Conservation (phyloP, 2,113 vertebrate genomes). For the Isichthys henryi region DNA sequence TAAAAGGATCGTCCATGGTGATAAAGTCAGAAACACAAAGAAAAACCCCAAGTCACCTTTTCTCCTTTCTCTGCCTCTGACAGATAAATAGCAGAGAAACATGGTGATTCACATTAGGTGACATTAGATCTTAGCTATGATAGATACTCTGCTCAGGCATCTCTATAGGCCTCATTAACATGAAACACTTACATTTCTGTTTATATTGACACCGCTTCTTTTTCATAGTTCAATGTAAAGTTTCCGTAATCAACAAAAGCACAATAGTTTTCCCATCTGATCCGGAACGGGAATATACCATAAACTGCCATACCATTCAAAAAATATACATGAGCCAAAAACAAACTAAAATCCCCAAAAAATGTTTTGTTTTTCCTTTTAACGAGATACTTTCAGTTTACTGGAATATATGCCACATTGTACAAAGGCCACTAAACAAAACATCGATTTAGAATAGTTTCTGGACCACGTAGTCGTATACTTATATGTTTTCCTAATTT, state of each 20-base stretch:
- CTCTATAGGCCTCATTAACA: not conserved
- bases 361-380: not conserved
- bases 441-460: not conserved
- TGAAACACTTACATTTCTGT: not conserved
- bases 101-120: not conserved
- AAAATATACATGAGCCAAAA: not conserved
- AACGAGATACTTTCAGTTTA: not conserved
- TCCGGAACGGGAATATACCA: not conserved
- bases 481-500: conserved; percentile 32
- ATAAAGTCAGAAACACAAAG: not conserved
- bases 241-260: not conserved
- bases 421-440: not conserved
- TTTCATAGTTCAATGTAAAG: not conserved
- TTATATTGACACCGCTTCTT: not conserved
- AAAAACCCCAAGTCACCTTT: not conserved
- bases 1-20: not conserved
- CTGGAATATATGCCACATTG: not conserved
- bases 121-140: not conserved
- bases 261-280: not conserved
- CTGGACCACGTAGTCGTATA: not conserved
- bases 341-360: not conserved
- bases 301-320: not conserved
- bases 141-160: not conserved
- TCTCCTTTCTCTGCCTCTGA: not conserved
- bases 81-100: not conserved